Base-by-base conservation (phyloP, 2,797 vertebrate genomes). In the Neosilurus mollespiculum region DNA sequence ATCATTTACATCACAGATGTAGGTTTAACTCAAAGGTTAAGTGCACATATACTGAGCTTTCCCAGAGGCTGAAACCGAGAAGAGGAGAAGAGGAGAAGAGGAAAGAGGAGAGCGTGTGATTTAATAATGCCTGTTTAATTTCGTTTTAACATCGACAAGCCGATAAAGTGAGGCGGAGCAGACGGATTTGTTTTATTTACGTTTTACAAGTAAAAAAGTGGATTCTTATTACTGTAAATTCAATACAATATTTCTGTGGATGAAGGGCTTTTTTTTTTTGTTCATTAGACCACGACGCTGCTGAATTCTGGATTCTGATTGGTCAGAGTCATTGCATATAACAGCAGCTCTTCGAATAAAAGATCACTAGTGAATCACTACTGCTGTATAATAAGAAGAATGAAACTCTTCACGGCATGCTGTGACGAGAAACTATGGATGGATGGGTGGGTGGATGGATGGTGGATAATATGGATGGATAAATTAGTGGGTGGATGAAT, bases 21-120 rank as follows among this genome's bases (percentile, higher is more conserved):
- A 30, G 16, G 24, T 73, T 81, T 59, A 62, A 30, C 69, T 73
- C 80, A 81, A 81, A 81, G 80, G 69, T 81, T 70, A 81, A 73
- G 22, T 4, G 34, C 66, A 62, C 67, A 49, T 26, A 26, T 8
- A 7, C 69, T 30, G 20, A 2, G 4, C 37, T 59, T 61, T 1
- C 12, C 77, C 43, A 1, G 37, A 78, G 61, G 77, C 77, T 51
- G 43, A 12, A 18, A n/a, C 80, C 43, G 66, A 71, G 66, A 51
- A 24, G 22, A 24, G n/a, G 58, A 5, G 1, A 64, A 59, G 64
- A 78, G 24, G 1, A 65, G 77, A 78, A 78, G 24, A 64, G 37
- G 37, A 65, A 64, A 78, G n/a, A 18, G 16, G 22, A 65, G 59
- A 65, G 37, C 22, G 14, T 0, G 59, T 51, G 77, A 78, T 78